These are phyloP conservation scores for Cyrtodaria siliqua DNA, from an alignment of 2,888 invertebrate genomes.

Conservation along the genomic window DNA sequence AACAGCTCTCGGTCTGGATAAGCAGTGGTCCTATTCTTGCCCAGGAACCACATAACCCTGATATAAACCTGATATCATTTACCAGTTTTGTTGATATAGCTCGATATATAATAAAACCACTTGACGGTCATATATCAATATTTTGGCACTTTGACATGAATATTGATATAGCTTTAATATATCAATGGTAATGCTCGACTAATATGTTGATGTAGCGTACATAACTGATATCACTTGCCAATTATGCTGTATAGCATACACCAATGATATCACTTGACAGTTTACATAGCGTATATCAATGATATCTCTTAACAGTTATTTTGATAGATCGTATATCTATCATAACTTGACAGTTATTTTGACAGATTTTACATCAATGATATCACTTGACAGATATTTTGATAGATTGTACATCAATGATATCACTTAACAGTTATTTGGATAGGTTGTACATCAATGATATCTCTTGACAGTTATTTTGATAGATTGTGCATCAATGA, in stretches of 20 bases:
- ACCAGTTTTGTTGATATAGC: not conserved
- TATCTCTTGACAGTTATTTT: too few relatives aligned
- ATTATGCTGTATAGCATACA: constrained; percentile 3
- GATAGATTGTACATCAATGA: too few relatives aligned
- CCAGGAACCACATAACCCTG: not conserved
- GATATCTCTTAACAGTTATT: too few relatives aligned
- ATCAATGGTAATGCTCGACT: not conserved
- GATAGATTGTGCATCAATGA: not conserved
- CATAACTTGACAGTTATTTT: constrained; percentile 2
- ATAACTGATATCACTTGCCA: not conserved
- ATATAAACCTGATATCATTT: not conserved
- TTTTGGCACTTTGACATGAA: not conserved
- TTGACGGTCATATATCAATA: too few relatives aligned
- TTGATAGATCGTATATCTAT: too few relatives aligned
- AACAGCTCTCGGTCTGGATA: too few relatives aligned
- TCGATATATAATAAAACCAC: too few relatives aligned
- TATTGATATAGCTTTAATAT: not conserved
- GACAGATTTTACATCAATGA: constrained; percentile 87
- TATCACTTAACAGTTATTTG: not conserved
- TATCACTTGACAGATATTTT: too few relatives aligned
- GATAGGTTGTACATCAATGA: not conserved
- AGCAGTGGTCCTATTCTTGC: too few relatives aligned
- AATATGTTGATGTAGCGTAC: too few relatives aligned
- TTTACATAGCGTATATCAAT: not conserved
- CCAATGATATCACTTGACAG: not conserved